phyloP scores from a whole-genome alignment of 1,140 invertebrate species.

The Drosophila sturtevanti region DNA sequence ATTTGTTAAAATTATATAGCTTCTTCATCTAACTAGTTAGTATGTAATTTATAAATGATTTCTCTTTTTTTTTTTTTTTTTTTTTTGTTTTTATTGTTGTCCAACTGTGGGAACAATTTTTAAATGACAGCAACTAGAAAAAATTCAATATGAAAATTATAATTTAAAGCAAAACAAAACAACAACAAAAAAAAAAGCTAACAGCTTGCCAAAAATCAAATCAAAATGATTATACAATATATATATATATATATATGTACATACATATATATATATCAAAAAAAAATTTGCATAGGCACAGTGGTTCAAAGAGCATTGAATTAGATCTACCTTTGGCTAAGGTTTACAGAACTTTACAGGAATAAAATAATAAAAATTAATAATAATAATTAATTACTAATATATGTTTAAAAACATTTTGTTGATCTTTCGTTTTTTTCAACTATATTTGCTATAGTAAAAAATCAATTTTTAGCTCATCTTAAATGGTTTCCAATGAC shows the following conservation, averaged over 20 bases:
- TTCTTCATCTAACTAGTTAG: constrained; percentile 8
- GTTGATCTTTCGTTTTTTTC: too few relatives aligned
- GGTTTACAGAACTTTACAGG: background rate
- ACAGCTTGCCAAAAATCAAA: constrained; percentile 25
- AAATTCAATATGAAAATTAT: background rate
- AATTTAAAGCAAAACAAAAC: background rate
- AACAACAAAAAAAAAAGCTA: constrained; percentile 16
- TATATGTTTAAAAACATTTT: too few relatives aligned
- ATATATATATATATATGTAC: background rate
- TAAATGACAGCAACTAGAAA: background rate
- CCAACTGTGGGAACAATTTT: constrained; percentile 32
- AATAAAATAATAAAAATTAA: background rate
- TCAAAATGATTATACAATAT: background rate
- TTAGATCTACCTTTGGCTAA: background rate
- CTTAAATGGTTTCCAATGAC: too few relatives aligned
- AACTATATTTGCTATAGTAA: too few relatives aligned
- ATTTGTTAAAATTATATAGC: constrained; percentile 33
- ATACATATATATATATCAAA: background rate
- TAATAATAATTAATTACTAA: too few relatives aligned
- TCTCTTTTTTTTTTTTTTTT: background rate
- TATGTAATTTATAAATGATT: constrained; percentile 42
- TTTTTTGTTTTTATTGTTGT: background rate
- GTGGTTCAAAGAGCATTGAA: background rate
- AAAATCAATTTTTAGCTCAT: too few relatives aligned
- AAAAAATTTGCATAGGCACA: background rate